Percentiles rank a stretch among this genome's conserved stretches.
These are phyloP conservation scores for Marronus borbonicus DNA, from an alignment of 2,888 invertebrate species.

Conservation along the genomic window DNA sequence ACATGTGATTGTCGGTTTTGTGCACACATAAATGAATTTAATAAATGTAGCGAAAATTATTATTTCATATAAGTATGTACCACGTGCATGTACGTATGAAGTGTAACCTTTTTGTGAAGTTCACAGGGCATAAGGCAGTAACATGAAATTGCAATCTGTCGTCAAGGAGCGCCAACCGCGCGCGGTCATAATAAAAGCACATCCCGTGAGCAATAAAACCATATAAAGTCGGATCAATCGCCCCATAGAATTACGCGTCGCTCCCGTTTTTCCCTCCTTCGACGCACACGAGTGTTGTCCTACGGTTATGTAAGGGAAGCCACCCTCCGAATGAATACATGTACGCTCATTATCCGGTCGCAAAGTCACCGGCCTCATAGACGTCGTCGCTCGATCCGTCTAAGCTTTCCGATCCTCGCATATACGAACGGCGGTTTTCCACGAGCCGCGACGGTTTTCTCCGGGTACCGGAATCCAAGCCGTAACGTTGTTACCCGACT, in stretches of 20 bases:
- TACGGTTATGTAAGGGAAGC: conserved; percentile 65
- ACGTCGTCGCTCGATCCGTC: conserved; percentile 33
- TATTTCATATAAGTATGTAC: background rate
- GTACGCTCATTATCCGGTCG: conserved; percentile 67
- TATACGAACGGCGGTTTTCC: conserved; percentile 37
- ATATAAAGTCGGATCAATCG: conserved; percentile 67
- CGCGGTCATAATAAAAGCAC: conserved; percentile 67
- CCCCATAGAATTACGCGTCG: conserved; percentile 61
- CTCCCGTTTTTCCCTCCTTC: conserved; percentile 53
- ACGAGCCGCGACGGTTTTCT: conserved; percentile 40
- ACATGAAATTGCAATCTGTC: conserved; percentile 66
- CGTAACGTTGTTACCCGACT: conserved; percentile 54
- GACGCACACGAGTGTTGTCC: conserved; percentile 29
- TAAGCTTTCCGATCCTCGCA: conserved; percentile 19
- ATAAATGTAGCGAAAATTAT: too few relatives aligned
- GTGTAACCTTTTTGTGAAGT: background rate
- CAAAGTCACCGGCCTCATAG: conserved; percentile 61
- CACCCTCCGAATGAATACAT: conserved; percentile 69
- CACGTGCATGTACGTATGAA: background rate
- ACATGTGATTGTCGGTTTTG: too few relatives aligned
- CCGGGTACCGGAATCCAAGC: conserved; percentile 33
- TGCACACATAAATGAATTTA: too few relatives aligned
- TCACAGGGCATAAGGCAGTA: conserved; percentile 60
- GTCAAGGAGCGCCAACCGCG: conserved; percentile 58
- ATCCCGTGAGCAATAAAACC: conserved; percentile 68